Base-by-base conservation (phyloP, 2,888 invertebrate genomes). In the Lamellibrachia satsuma region DNA sequence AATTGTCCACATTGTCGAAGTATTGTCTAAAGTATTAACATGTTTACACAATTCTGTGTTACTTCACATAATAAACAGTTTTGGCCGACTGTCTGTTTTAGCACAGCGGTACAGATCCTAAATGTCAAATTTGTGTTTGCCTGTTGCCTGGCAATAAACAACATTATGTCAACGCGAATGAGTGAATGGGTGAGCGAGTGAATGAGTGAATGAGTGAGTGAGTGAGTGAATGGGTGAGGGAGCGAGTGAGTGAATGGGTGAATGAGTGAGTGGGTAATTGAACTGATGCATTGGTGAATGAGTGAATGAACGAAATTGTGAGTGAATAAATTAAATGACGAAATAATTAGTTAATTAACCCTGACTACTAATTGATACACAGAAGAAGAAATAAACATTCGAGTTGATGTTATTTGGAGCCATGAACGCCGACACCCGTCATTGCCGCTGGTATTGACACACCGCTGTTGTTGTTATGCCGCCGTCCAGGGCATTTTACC, bases 171-270 rank as follows among this genome's bases (percentile, higher is more conserved):
- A 39, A 39, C 75, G 92, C 90, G 92, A 92, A 91, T 93, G 93
- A 92, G 92, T 92, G 90, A 92, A 90, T 93, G 92, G 52, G 92
- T 92, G 92, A 75, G 90, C 91, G 91, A 90, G 93, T 91, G 92
- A 91, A 91, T 93, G 93, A 92, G 93, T 93, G 93, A 93, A 92
- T 92, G 91, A 92, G 91, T 91, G 91, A 91, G 91, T 91, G 91
- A 3, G 55, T 57, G 52, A 91, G 92, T 91, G 52, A 91, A 27
- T 91, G 91, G n/a, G 91, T 91, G 91, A 91, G 91, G 55, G 91
- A 91, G 91, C n/a, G 91, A 91, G 91, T 91, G 91, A 91, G 91
- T 91, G 91, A 52, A 27, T 52, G 51, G 8, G 52, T 91, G 52
- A 91, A 27, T 52, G 91, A 91, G 91, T 91, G 91, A 91, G 91